Base-by-base conservation (phyloP, 2,113 vertebrate genomes). In the Paramormyrops kingsleyae region DNA sequence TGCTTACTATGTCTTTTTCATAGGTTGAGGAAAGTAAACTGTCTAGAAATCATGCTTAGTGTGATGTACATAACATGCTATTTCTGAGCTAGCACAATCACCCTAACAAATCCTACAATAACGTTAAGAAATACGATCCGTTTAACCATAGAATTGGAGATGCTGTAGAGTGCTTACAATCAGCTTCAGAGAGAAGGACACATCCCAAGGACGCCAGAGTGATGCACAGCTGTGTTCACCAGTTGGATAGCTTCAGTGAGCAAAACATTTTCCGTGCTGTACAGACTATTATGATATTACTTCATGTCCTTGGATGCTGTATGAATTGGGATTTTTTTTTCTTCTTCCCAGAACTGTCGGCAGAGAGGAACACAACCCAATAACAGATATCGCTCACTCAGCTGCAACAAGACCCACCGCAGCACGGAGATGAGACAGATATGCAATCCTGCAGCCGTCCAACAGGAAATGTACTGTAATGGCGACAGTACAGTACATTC, bases 141-240 rank as follows among this genome's bases (percentile, higher is more conserved):
- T 27, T 80, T 31, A 70, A 88, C 12, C 46, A 35, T 66, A 88
- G 89, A 83, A 5, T 50, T 47, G 87, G 93, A 93, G 93, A 93
- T 88, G 77, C 42, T 4, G 31, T 19, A 42, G 31, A 83, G 10
- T 70, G n/a, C 62, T 84, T 84, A 24, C 46, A 24, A 47, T 46
- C 44, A 84, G 39, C 39, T 19, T 84, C 44, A 47, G 39, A 24
- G 39, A 24, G 5, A 46, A 46, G 39, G 83, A 47, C 83, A 47
- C 83, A 13, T 93, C 94, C 94, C 94, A 96, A 96, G 95, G 95
- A 95, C 95, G 95, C 94, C 94, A 92, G 91, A 92, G 91, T 95
- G 94, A 95, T 94, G 94, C 94, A 96, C 95, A 93, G 91, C 94
- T 93, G 35, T 80, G 35, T 92, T 5, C 92, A 93, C 89, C 91